Conservation (phyloP, 1,140 invertebrate genomes). For the Tyrophagus putrescentiae region DNA sequence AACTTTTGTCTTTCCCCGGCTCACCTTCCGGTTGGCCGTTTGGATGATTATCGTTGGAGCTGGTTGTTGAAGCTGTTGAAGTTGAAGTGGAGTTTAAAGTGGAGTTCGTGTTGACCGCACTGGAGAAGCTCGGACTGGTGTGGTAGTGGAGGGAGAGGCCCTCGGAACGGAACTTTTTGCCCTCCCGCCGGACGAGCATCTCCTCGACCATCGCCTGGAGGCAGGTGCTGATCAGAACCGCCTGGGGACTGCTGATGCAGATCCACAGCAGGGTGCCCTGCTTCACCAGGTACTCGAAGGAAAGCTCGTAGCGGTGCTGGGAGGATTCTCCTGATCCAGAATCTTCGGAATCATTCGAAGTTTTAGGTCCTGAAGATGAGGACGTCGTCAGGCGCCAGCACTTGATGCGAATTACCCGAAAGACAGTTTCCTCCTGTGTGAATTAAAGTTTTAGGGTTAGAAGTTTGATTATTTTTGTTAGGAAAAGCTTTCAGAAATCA, state of each 20-base stretch:
- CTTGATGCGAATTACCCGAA: constrained; percentile 8
- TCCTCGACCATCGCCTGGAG: constrained; percentile 89
- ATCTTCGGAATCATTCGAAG: not conserved
- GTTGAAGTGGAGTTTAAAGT: too few relatives aligned
- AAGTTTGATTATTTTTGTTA: not conserved
- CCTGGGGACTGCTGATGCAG: constrained; percentile 69
- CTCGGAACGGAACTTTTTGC: constrained; percentile 28
- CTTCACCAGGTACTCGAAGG: constrained; percentile 88
- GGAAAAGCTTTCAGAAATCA: too few relatives aligned
- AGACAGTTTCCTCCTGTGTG: constrained; percentile 27
- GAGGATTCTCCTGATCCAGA: not conserved
- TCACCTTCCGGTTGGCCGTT: too few relatives aligned
- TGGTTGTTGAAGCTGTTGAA: too few relatives aligned
- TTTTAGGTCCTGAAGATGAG: not conserved
- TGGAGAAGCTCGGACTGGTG: not conserved
- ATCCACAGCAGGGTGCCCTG: constrained; percentile 84
- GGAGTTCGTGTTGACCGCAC: not conserved
- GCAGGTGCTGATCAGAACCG: constrained; percentile 85
- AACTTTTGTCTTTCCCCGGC: too few relatives aligned
- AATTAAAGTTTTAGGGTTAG: constrained; percentile 27
- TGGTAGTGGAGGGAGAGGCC: constrained; percentile 8
- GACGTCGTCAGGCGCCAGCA: constrained; percentile 8
- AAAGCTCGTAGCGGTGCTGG: constrained; percentile 51
- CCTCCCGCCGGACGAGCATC: constrained; percentile 62
- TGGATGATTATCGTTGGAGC: too few relatives aligned